Evolutionary conservation across 2,797 vertebrate species (phyloP), one percentile per base, ranked within the genome.

Genomic region (Arctocebus calabarensis): DNA sequence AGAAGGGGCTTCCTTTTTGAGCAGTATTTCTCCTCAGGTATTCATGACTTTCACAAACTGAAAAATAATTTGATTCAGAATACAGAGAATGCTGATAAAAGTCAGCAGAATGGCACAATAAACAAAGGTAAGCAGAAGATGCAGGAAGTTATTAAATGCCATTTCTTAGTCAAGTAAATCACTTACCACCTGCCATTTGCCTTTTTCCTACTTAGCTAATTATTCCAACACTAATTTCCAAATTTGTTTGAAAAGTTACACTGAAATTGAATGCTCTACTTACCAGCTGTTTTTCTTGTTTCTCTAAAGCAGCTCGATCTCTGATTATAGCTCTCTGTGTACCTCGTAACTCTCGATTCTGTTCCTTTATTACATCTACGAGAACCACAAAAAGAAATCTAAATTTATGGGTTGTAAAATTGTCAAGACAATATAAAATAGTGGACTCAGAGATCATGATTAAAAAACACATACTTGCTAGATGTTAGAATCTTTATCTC

Each of bases 251-350:
- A 88, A 96, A 98, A 84, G 86, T 87, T 82, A 92, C 96, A 96
- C 81, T 75, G 55, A 98, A 96, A 70, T 96, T 96, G 91, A 93
- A 87, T 91, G 90, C 52, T 97, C 84, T 96, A 98, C 99, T 98
- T 98, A 99, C 99, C 99, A 99, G 98, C 98, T 99, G 99, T 97
- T 99, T 99, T 98, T 99, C 99, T 96, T 99, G 99, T 98, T 99
- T 99, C 98, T 99, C 99, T 94, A 99, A 98, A 70, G 99, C 99
- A 87, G 99, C 97, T 98, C 99, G 98, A 96, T 99, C 99, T 98
- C 99, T 99, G 98, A 99, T 99, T 98, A 99, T 99, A 97, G 99
- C 98, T 97, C 99, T 99, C 98, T 99, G 99, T 37, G 99, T 99
- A 90, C 99, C 99, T 92, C 99, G 99, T 97, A 99, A 98, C 97